These are phyloP conservation scores for Parnassius glacialis DNA, from an alignment of 2,888 invertebrate genomes.

Conservation along the genomic window DNA sequence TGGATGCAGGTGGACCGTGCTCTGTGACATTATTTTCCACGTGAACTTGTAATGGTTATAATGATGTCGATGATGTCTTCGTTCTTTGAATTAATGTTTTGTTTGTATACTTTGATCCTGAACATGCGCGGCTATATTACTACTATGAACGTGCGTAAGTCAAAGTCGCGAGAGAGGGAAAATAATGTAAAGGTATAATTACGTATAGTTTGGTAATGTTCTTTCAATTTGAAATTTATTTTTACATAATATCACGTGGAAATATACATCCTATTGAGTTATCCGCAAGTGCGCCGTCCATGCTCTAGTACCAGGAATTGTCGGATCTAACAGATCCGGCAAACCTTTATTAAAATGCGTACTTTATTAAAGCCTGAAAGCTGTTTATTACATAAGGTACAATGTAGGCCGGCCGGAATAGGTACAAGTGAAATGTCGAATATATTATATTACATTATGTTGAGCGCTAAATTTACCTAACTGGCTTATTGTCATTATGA, in stretches of 20 bases:
- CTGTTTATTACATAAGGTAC: constrained; percentile 32
- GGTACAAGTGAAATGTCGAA: constrained; percentile 35
- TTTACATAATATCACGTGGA: constrained; percentile 1
- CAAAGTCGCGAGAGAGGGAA: constrained; percentile 50
- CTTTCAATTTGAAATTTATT: too few relatives aligned
- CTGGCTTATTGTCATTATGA: constrained; percentile 39
- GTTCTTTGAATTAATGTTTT: not conserved
- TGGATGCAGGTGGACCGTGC: too few relatives aligned
- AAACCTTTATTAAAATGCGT: constrained; percentile 22
- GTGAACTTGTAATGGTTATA: too few relatives aligned
- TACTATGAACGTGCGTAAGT: constrained; percentile 42
- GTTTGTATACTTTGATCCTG: not conserved
- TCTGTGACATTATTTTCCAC: too few relatives aligned
- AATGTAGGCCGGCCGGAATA: constrained; percentile 33
- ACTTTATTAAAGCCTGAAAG: constrained; percentile 22
- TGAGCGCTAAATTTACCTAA: constrained; percentile 45
- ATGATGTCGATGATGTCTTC: too few relatives aligned
- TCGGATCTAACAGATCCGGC: constrained; percentile 20
- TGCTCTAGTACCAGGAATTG: constrained; percentile 14
- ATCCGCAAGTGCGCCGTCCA: not conserved
- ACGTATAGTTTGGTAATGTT: too few relatives aligned
- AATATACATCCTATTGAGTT: too few relatives aligned
- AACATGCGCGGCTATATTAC: constrained; percentile 4
- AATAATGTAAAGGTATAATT: too few relatives aligned
- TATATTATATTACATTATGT: constrained; percentile 37